Percentiles rank a stretch among this genome's conserved stretches.
Conservation (phyloP, 2,113 vertebrate species). For the Sylvilagus bachmani region DNA sequence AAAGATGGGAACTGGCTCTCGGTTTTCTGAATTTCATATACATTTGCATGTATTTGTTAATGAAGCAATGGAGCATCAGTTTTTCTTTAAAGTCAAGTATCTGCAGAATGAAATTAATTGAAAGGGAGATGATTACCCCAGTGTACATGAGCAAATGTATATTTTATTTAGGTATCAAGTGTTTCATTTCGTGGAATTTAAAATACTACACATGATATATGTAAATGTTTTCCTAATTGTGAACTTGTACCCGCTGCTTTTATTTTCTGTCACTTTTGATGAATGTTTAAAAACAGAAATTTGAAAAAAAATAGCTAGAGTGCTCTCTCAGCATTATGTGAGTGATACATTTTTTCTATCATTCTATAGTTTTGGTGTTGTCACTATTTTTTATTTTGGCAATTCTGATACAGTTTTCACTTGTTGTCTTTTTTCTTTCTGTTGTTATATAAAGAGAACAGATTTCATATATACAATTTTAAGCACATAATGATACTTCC, state of each 20-base stretch:
- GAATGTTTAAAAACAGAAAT: not conserved
- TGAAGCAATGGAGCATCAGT: not conserved
- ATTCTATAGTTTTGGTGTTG: too few relatives aligned
- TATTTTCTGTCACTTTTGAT: not conserved
- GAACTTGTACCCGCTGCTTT: too few relatives aligned
- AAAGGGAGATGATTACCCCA: not conserved
- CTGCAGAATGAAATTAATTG: not conserved
- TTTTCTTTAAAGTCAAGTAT: not conserved
- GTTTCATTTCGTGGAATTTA: not conserved
- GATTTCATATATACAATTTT: too few relatives aligned
- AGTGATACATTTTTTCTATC: not conserved
- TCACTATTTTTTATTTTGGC: not conserved
- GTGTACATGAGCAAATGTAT: not conserved
- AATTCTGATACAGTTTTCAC: not conserved
- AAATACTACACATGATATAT: not conserved
- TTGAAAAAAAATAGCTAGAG: not conserved
- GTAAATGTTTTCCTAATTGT: not conserved
- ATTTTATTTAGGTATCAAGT: not conserved
- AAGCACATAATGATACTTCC: too few relatives aligned
- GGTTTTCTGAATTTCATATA: not conserved
- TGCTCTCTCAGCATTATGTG: not conserved
- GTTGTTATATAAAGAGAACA: too few relatives aligned
- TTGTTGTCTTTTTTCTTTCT: not conserved
- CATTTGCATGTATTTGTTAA: not conserved
- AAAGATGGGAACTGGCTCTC: not conserved